Evolutionary conservation across 2,797 vertebrate genomes (phyloP).

Genomic region (Champsocephalus gunnari): DNA sequence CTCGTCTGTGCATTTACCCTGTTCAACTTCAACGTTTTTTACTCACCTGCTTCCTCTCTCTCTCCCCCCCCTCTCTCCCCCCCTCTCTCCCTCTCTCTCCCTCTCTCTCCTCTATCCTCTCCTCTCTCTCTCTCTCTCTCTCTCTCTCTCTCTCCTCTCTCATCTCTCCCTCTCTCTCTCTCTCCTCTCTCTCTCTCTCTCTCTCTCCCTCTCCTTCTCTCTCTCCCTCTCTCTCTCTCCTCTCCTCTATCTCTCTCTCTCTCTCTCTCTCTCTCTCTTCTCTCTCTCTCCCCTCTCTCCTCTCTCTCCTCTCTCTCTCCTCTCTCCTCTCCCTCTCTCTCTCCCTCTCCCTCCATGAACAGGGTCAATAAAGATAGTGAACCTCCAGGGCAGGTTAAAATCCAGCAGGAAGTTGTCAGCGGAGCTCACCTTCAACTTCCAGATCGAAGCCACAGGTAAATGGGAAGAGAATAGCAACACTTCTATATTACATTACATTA

Average conservation of each 20-base stretch:
- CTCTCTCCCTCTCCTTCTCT: too few relatives aligned
- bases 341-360: background rate
- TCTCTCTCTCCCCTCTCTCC: too few relatives aligned
- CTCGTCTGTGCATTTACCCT: background rate
- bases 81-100: fast-evolving
- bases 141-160: too few relatives aligned
- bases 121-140: too few relatives aligned
- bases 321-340: background rate
- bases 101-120: too few relatives aligned
- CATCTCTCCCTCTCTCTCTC: too few relatives aligned
- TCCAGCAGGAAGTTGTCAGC: constrained; percentile 94
- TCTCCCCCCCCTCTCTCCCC: fast-evolving
- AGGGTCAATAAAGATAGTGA: constrained; percentile 97
- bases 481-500: background rate
- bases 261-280: too few relatives aligned
- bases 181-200: too few relatives aligned
- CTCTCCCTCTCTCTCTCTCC: too few relatives aligned
- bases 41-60: background rate
- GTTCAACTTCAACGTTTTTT: too few relatives aligned
- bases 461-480: background rate
- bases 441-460: constrained; percentile 94
- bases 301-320: too few relatives aligned
- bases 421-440: constrained; percentile 95
- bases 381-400: constrained; percentile 94
- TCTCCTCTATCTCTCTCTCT: too few relatives aligned